Conservation (phyloP, 2,797 vertebrate species). For the Platyrinchus mystaceus region DNA sequence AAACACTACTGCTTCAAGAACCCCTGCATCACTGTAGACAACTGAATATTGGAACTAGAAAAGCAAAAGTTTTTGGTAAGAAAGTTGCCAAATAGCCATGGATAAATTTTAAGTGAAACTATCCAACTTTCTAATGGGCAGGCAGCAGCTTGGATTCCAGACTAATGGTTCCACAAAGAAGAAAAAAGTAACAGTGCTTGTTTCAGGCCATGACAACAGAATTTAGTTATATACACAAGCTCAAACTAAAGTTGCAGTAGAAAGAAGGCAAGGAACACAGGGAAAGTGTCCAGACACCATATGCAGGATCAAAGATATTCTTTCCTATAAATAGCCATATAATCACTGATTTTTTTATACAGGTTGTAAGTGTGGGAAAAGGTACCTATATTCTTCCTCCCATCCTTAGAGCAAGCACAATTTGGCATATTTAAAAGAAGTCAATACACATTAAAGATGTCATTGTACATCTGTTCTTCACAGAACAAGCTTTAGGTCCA, state of each 20-base stretch:
- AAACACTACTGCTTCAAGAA: background rate
- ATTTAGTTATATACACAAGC: background rate
- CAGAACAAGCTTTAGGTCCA: background rate
- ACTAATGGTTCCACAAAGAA: background rate
- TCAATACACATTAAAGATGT: background rate
- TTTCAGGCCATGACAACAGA: background rate
- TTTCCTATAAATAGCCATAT: background rate
- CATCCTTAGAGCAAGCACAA: constrained; percentile 24
- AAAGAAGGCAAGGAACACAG: background rate
- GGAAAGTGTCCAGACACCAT: background rate
- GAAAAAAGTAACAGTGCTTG: background rate
- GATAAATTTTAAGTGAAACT: background rate
- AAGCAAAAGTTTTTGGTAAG: background rate
- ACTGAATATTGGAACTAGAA: background rate
- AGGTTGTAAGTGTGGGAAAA: background rate
- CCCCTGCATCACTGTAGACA: background rate
- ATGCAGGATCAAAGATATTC: background rate
- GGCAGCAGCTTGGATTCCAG: background rate
- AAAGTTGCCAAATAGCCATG: background rate
- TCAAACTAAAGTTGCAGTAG: background rate
- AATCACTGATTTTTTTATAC: background rate
- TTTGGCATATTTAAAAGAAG: constrained; percentile 25
- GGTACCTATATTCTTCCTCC: background rate
- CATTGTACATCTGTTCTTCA: background rate
- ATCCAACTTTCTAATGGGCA: background rate